Conservation (phyloP, 2,888 invertebrate genomes). For the Aricia artaxerxes region DNA sequence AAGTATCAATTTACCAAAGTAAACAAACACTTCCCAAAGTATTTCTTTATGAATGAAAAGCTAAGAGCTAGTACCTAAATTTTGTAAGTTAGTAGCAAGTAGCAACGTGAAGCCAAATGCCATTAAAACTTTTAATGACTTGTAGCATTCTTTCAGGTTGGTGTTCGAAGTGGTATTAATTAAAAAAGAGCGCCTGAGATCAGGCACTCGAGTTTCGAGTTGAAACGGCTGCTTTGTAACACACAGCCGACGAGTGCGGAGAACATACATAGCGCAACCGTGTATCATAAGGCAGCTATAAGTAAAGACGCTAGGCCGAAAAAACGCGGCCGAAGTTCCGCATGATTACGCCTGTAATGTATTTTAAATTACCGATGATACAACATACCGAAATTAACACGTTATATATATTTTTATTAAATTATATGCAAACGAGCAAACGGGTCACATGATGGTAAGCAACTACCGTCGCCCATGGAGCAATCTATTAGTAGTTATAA, state of each 20-base stretch:
- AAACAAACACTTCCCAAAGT: conserved; percentile 34
- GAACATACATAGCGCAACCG: neutral
- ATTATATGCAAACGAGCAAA: too few relatives aligned
- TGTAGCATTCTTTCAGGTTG: conserved; percentile 73
- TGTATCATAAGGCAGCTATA: neutral
- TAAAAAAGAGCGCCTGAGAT: conserved; percentile 72
- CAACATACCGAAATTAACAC: too few relatives aligned
- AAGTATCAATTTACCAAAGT: conserved; percentile 15
- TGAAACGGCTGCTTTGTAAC: conserved; percentile 50
- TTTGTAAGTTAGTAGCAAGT: conserved; percentile 65
- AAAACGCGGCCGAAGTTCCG: too few relatives aligned
- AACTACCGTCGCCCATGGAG: too few relatives aligned
- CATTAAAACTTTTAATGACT: conserved; percentile 80
- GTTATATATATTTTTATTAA: too few relatives aligned
- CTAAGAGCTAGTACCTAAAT: conserved; percentile 65
- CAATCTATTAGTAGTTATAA: too few relatives aligned
- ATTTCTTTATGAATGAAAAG: conserved; percentile 47
- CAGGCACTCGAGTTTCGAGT: conserved; percentile 56
- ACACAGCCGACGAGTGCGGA: conserved; percentile 43
- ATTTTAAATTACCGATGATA: too few relatives aligned
- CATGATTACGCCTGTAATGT: too few relatives aligned
- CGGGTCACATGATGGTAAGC: too few relatives aligned
- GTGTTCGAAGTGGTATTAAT: conserved; percentile 79
- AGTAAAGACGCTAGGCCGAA: too few relatives aligned
- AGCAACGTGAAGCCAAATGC: conserved; percentile 68